A percentile compares a stretch with the other conserved stretches of the same genome.
Evolutionary conservation across 2,888 invertebrate species (phyloP).

Genomic region (Osmoderma eremita): DNA sequence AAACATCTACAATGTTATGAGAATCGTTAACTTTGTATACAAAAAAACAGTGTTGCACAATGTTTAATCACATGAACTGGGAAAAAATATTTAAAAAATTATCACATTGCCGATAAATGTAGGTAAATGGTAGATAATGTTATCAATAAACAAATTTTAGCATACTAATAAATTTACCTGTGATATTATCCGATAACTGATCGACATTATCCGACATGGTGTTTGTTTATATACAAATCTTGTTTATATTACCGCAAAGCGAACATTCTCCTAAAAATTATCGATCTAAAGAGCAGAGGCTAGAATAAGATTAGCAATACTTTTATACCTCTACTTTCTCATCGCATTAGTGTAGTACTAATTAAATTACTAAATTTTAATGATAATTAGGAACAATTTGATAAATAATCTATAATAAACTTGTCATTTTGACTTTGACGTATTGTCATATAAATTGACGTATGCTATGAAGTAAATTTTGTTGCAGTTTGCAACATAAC

Average conservation of each 20-base stretch:
- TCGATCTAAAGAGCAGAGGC: background rate
- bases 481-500: background rate
- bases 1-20: conserved; percentile 32
- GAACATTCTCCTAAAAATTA: background rate
- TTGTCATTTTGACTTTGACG: conserved; percentile 29
- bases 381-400: background rate
- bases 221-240: conserved; percentile 28
- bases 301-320: background rate
- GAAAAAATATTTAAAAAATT: conserved; percentile 8
- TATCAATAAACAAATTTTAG: conserved; percentile 25
- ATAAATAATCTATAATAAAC: background rate
- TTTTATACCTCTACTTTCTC: conserved; percentile 24
- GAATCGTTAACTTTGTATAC: too few species aligned
- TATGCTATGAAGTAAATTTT: background rate
- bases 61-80: background rate
- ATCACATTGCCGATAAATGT: conserved; percentile 26
- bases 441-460: conserved; percentile 9
- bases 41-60: too few species aligned
- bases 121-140: conserved; percentile 30
- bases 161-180: conserved; percentile 35
- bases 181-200: conserved; percentile 35
- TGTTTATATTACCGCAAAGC: conserved; percentile 10
- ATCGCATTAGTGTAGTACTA: conserved; percentile 1
- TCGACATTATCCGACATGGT: conserved; percentile 40
- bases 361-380: background rate